These are phyloP conservation scores for Aleiodes leptofemur DNA, from an alignment of 2,888 invertebrate species.

Conservation along the genomic window DNA sequence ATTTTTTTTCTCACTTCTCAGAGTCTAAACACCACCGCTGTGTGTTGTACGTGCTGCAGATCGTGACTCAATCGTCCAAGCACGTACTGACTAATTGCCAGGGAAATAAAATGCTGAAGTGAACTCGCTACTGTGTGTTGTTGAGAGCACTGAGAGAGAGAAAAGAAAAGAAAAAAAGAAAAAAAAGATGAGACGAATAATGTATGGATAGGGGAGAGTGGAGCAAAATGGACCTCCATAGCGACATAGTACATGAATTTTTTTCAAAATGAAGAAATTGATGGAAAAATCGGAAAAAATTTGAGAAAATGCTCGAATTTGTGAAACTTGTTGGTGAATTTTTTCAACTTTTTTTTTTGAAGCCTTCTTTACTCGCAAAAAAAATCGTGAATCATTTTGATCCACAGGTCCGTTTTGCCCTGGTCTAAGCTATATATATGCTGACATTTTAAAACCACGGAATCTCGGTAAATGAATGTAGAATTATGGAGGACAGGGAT, in stretches of 20 bases:
- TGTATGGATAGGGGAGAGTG: no score
- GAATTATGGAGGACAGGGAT: constrained; percentile 20
- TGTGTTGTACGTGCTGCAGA: constrained; percentile 47
- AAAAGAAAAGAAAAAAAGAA: not conserved
- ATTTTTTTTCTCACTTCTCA: constrained; percentile 15
- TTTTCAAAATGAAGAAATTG: no score
- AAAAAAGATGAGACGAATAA: constrained; percentile 37
- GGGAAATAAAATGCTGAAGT: constrained; percentile 41
- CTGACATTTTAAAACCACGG: constrained; percentile 31
- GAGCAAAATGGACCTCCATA: no score
- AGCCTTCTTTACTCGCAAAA: no score
- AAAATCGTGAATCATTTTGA: no score
- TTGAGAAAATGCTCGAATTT: no score
- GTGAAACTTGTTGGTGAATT: no score
- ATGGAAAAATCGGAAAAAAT: no score
- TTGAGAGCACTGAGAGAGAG: constrained; percentile 1
- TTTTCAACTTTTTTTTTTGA: no score
- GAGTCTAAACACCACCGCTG: constrained; percentile 11
- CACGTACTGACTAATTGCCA: constrained; percentile 65
- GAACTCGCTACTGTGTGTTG: constrained; percentile 16
- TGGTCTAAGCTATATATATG: constrained; percentile 5
- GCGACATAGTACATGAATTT: no score
- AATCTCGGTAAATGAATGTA: constrained; percentile 33
- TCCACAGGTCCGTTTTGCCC: no score
- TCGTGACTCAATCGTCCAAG: constrained; percentile 67